phyloP scores from a whole-genome alignment of 2,113 vertebrate genomes.

The Cynocephalus volans region DNA sequence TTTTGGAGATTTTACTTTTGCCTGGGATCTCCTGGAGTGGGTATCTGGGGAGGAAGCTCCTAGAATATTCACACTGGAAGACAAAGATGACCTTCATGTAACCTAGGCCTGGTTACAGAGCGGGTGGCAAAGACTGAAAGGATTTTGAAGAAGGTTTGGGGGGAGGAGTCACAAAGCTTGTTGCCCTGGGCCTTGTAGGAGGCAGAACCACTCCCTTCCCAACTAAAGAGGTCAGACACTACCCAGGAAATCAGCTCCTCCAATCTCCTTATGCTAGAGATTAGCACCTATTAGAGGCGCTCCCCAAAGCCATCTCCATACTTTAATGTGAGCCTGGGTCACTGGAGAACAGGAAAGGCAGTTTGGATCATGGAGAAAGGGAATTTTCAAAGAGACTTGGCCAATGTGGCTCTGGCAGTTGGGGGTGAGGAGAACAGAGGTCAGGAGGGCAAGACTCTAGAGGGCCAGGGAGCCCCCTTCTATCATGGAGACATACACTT shows the following conservation, averaged over 20 bases:
- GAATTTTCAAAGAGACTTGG: not conserved
- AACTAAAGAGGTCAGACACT: not conserved
- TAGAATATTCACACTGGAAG: not conserved
- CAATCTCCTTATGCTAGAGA: not conserved
- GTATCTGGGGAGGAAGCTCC: not conserved
- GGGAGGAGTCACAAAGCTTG: not conserved
- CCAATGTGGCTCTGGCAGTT: not conserved
- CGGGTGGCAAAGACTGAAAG: not conserved
- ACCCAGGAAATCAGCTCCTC: not conserved
- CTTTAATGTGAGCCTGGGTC: not conserved
- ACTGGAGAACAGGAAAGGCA: not conserved
- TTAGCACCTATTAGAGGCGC: not conserved
- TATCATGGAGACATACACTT: not conserved
- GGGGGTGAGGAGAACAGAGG: not conserved
- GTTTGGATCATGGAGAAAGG: not conserved
- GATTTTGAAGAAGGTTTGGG: not conserved
- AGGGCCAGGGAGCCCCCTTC: not conserved
- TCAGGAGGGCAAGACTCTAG: not conserved
- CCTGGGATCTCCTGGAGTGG: not conserved
- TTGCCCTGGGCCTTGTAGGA: not conserved
- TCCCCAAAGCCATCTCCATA: not conserved
- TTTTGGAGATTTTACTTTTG: constrained; percentile 36
- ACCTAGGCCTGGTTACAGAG: not conserved
- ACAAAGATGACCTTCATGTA: not conserved
- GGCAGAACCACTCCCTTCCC: not conserved